Conservation (phyloP, 1,140 invertebrate species). For the Drosophila ficusphila region DNA sequence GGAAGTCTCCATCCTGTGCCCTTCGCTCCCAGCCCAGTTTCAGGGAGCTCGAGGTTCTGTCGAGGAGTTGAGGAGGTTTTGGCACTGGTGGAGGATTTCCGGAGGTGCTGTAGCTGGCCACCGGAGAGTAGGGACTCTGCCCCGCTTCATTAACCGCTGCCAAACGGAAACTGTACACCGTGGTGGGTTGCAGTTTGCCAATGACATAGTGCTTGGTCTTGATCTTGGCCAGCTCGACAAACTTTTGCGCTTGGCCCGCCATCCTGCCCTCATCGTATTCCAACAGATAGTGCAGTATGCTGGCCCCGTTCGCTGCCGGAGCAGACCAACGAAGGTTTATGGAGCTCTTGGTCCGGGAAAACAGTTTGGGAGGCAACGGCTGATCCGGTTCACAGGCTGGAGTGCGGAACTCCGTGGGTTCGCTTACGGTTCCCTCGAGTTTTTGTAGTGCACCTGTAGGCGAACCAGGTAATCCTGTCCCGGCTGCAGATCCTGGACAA, state of each 20-base stretch:
- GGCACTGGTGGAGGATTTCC: conserved; percentile 88
- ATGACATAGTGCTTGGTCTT: conserved; percentile 89
- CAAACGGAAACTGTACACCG: conserved; percentile 91
- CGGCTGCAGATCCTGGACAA: conserved; percentile 92
- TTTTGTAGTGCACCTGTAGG: conserved; percentile 87
- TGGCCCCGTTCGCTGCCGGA: conserved; percentile 91
- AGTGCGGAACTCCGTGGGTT: conserved; percentile 87
- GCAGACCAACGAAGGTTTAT: conserved; percentile 88
- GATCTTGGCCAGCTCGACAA: conserved; percentile 89
- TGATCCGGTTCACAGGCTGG: conserved; percentile 88
- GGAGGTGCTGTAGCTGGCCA: conserved; percentile 87
- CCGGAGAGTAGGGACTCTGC: conserved; percentile 90
- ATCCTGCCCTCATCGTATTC: conserved; percentile 90
- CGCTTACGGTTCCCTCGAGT: conserved; percentile 85
- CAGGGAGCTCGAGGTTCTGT: conserved; percentile 87
- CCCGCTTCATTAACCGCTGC: conserved; percentile 93
- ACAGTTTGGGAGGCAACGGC: conserved; percentile 86
- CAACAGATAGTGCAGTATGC: conserved; percentile 90
- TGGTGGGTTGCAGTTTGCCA: conserved; percentile 89
- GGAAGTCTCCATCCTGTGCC: conserved; percentile 90
- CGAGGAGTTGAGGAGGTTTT: conserved; percentile 88
- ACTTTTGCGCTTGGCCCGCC: conserved; percentile 85
- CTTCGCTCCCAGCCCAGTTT: conserved; percentile 90
- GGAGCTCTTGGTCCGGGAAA: conserved; percentile 86
- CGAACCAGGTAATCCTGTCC: conserved; percentile 92